Base-by-base conservation (phyloP, 2,797 vertebrate genomes). In the Denticeps clupeoides region DNA sequence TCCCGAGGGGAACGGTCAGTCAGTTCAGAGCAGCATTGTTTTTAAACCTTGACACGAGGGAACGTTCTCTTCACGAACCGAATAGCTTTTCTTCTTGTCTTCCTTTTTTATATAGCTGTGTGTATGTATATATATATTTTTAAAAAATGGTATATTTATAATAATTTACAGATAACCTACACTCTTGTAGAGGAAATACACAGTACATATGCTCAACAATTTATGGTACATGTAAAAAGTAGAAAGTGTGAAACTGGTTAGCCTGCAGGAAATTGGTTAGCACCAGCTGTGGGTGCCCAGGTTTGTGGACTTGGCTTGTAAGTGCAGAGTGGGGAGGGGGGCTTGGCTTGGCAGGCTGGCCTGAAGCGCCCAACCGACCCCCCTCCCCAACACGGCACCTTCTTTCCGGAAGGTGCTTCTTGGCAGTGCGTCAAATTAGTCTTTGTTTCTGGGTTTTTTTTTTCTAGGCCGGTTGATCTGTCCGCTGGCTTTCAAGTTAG, bases 121-220 rank as follows among this genome's bases (percentile, higher is more conserved):
- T 72, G 25, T 73, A 43, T 74, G 58, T 72, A 21, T 46, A 33
- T 47, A 25, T 55, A 25, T 42, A 49, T 56, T 43, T 49, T 41
- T 56, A 74, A 79, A 82, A 85, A 82, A 68, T 63, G 62, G 79
- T 83, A 82, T 93, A 91, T 97, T 92, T 97, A 97, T 94, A 91
- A 84, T 82, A 72, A 89, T 98, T 88, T 98, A 97, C 91, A 98
- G 81, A 86, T 85, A 84, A 86, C 85, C 85, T 89, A 89, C 87
- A 91, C 77, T 82, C 63, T 67, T 68, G 76, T 76, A 89, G 89
- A 89, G 91, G 81, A 89, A 93, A 89, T 87, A 86, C 87, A 91
- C 89, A 82, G 77, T 86, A 85, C 82, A 79, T 89, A 88, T 86
- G 78, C 81, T 83, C 32, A 77, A 87, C 75, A 86, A 86, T 71